Evolutionary conservation across 2,797 vertebrate genomes (phyloP), one percentile per base, ranked within the genome.

Genomic region (Rhinichthys osculus): DNA sequence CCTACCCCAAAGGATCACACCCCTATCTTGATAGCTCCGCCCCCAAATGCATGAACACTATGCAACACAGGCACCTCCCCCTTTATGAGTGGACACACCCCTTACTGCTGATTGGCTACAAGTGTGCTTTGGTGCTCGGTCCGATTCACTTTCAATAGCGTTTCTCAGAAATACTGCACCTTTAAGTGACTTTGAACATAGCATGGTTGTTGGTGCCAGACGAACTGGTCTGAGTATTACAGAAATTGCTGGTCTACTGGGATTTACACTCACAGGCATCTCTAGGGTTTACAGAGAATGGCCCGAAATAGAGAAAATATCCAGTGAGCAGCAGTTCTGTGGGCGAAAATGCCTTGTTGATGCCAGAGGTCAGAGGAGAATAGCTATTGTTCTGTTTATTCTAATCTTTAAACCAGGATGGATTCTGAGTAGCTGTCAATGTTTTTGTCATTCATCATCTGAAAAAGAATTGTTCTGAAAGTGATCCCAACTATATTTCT

Each of bases 311-410:
- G 50, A 77, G 4, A 19, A 19, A 35, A 81, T 47, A 81, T 69
- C 62, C 47, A 50, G 47, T 50, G 14, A 81, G 79, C 21, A 27
- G 47, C 72, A 87, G 87, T 77, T 82, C 72, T 78, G 21, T 66
- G 82, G 83, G 79, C 13, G 27, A 74, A 71, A 82, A 84, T 23
- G 87, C 71, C 73, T 83, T 85, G 62, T 62, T 87, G 83, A 85
- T 86, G 81, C 81, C 81, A 88, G 84, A 88, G 76, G 81, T 86
- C 83, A 86, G 86, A 77, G 50, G 66, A 84, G 76, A 83, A 70
- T 59, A 38, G 69, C 47, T 50, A 5, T 50, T 50, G 47, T 50
- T 50, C 47, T 50, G 47, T 17, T 50, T 50, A 50, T 50, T 50
- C 14, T 17, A 17, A 50, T 50, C 14, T 50, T 14, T 17, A 47